A percentile compares a stretch with the other conserved stretches of the same genome.
Evolutionary conservation across 2,888 invertebrate species (phyloP).

Genomic region (Catocala sponsa): DNA sequence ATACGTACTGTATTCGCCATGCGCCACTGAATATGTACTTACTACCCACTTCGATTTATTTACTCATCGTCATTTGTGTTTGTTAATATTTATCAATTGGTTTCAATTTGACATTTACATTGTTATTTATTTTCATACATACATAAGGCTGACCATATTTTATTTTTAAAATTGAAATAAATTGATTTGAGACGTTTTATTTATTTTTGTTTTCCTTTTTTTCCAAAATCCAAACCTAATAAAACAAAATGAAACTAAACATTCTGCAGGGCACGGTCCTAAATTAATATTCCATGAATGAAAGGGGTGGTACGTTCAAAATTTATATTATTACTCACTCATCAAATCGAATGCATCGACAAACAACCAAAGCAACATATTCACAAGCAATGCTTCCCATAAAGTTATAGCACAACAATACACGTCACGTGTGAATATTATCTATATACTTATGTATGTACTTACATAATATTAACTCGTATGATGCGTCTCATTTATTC

Average conservation of each 20-base stretch:
- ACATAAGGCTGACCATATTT: slow-evolving; percentile 46
- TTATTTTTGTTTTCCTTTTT: slow-evolving; percentile 53
- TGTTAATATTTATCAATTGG: slow-evolving; percentile 47
- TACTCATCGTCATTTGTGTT: slow-evolving; percentile 49
- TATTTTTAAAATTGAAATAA: slow-evolving; percentile 58
- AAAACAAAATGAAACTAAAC: slow-evolving; percentile 38
- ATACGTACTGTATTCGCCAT: slow-evolving; percentile 39
- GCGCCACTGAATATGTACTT: slow-evolving; percentile 45
- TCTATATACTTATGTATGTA: slow-evolving; percentile 6
- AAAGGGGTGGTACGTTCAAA: slow-evolving; percentile 36
- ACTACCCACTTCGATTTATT: slow-evolving; percentile 46
- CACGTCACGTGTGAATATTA: slow-evolving; percentile 45
- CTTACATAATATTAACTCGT: slow-evolving; percentile 11
- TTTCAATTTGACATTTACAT: slow-evolving; percentile 42
- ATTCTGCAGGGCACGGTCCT: slow-evolving; percentile 34
- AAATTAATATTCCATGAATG: slow-evolving; percentile 24
- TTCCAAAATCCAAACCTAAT: slow-evolving; percentile 44
- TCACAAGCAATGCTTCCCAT: slow-evolving; percentile 51
- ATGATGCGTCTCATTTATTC: slow-evolving; percentile 21
- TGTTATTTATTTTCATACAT: slow-evolving; percentile 50
- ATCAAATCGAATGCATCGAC: slow-evolving; percentile 42
- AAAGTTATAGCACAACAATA: slow-evolving; percentile 42
- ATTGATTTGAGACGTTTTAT: slow-evolving; percentile 53
- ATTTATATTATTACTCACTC: slow-evolving; percentile 37
- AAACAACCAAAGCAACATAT: slow-evolving; percentile 35